Evolutionary conservation across 1,140 invertebrate genomes (phyloP), one percentile per base, ranked within the genome.

Genomic region (Samia ricini): DNA sequence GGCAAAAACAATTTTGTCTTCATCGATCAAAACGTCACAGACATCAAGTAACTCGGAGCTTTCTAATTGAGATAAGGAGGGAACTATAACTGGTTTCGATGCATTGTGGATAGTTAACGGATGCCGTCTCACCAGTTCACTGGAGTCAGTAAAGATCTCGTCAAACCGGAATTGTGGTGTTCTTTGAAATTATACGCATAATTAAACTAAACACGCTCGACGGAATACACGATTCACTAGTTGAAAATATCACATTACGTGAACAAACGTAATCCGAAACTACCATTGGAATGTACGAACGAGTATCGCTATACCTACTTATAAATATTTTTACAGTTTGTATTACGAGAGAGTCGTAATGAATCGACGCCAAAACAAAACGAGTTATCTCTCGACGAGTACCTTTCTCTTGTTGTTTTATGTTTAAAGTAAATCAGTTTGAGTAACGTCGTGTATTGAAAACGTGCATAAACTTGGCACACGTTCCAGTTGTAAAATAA

Each of bases 391-490:
- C 62, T 75, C 68, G 74, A 66, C 73, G 63, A 36, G 42, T 59
- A 56, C 61, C 62, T 64, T 64, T 64, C 64, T 57, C 56, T 63
- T 56, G 60, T 18, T 59, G 18, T 19, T n/a, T 63, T 71, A 64
- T 72, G 76, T 79, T 79, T 82, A 79, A 76, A 71, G 71, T 87
- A 79, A 83, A 83, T 82, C 74, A 77, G 64, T 64, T 56, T 64
- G 61, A 69, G 76, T 66, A 72, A 77, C 77, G 78, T 76, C 71
- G 72, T 74, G 63, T 76, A 83, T 81, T 75, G 70, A 81, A 79
- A 81, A 77, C 75, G 66, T 67, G 68, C 71, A 74, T 71, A 72
- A 77, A 79, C 79, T 88, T 88, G 82, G 85, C 85, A 80, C 80
- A 81, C 72, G 72, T 66, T 72, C 70, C 60, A 67, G 76, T 76